Conservation (phyloP, 1,140 invertebrate genomes). For the Hylaeus anthracinus region DNA sequence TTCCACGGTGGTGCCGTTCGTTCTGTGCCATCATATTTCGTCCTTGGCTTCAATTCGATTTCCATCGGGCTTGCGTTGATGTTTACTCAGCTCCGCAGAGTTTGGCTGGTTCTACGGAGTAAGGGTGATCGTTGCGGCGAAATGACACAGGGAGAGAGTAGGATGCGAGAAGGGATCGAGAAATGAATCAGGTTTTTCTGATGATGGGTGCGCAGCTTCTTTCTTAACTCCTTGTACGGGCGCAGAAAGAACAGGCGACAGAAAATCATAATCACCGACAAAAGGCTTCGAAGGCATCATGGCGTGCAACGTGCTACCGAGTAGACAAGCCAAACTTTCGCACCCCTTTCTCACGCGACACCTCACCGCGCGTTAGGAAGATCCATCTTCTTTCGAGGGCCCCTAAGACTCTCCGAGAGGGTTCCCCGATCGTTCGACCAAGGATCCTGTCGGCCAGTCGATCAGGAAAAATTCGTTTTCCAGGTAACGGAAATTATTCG, state of each 20-base stretch:
- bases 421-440: conserved; percentile 9
- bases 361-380: conserved; percentile 40
- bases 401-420: conserved; percentile 9
- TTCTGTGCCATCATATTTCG: background rate
- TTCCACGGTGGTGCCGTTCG: conserved; percentile 45
- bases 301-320: conserved; percentile 48
- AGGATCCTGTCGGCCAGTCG: conserved; percentile 33
- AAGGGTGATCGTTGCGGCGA: background rate
- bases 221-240: conserved; percentile 34
- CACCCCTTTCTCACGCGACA: conserved; percentile 67
- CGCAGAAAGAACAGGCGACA: conserved; percentile 44
- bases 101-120: conserved; percentile 15
- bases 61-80: conserved; percentile 49
- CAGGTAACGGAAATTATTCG: background rate
- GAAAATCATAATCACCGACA: conserved; percentile 66
- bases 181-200: conserved; percentile 56
- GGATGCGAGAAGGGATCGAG: conserved; percentile 45
- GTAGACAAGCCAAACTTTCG: conserved; percentile 53
- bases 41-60: conserved; percentile 53
- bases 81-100: conserved; percentile 52
- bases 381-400: conserved; percentile 45
- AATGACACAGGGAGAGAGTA: conserved; percentile 11
- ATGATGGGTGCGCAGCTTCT: conserved; percentile 38
- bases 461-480: conserved; percentile 32
- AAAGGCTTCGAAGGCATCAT: conserved; percentile 53